phyloP scores from a whole-genome alignment of 1,140 invertebrate genomes.

The Nasonia giraulti region DNA sequence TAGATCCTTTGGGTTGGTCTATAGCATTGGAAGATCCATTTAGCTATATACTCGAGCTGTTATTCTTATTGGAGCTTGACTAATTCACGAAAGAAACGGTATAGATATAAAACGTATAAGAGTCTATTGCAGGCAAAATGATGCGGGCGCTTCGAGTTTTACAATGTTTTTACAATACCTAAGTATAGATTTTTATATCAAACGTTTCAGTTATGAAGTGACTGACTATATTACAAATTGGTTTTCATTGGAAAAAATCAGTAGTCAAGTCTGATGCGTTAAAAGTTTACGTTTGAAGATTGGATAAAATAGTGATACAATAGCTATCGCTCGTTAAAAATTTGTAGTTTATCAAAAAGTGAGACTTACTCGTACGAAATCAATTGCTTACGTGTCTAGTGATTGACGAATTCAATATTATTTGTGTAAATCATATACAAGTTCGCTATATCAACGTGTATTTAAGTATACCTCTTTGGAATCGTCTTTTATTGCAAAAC shows the following conservation, averaged over 20 bases:
- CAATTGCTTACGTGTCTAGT: neutral
- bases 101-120: too few relatives aligned
- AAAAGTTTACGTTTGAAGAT: slow-evolving; percentile 17
- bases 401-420: neutral
- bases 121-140: neutral
- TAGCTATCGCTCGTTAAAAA: slow-evolving; percentile 1
- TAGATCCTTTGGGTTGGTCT: neutral
- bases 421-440: neutral
- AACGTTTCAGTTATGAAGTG: slow-evolving; percentile 5
- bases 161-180: neutral
- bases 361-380: neutral
- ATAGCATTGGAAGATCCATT: neutral
- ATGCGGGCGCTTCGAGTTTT: too few relatives aligned
- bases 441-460: neutral
- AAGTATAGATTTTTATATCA: slow-evolving; percentile 18
- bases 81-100: neutral
- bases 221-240: slow-evolving; percentile 22
- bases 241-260: slow-evolving; percentile 1
- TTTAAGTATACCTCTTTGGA: neutral
- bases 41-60: neutral
- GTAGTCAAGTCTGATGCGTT: neutral
- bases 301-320: slow-evolving; percentile 15
- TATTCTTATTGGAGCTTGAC: neutral
- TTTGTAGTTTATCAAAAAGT: slow-evolving; percentile 21
- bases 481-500: neutral